phyloP scores from a whole-genome alignment of 2,888 invertebrate genomes.

The Trissolcus brochymenae region DNA sequence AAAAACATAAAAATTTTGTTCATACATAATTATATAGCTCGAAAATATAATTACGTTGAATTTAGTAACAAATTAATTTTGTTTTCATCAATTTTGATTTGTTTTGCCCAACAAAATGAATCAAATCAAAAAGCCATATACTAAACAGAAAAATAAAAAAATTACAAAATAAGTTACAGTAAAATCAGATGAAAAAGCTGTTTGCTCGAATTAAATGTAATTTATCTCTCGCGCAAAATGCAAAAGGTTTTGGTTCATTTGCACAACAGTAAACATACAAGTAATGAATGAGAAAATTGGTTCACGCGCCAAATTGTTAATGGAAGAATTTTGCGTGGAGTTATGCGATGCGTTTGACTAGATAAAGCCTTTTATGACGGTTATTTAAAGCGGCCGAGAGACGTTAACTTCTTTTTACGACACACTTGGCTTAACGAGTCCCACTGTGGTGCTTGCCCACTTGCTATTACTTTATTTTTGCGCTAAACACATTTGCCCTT shows the following conservation, averaged over 20 bases:
- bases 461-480: slow-evolving; percentile 11
- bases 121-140: no score
- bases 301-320: slow-evolving; percentile 14
- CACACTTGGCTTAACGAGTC: slow-evolving; percentile 34
- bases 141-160: no score
- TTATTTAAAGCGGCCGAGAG: slow-evolving; percentile 26
- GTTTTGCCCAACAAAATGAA: no score
- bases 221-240: no score
- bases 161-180: no score
- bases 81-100: no score
- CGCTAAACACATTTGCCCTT: neutral
- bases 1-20: no score
- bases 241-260: neutral
- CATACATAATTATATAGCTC: no score
- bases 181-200: no score
- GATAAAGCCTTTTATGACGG: slow-evolving; percentile 33
- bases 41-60: no score
- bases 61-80: no score
- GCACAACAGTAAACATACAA: neutral
- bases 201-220: no score
- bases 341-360: slow-evolving; percentile 21
- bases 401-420: slow-evolving; percentile 35
- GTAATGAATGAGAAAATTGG: slow-evolving; percentile 15
- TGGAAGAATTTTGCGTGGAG: slow-evolving; percentile 16
- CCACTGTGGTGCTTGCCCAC: neutral